phyloP scores from a whole-genome alignment of 1,140 invertebrate genomes.

The Drosophila tristis region DNA sequence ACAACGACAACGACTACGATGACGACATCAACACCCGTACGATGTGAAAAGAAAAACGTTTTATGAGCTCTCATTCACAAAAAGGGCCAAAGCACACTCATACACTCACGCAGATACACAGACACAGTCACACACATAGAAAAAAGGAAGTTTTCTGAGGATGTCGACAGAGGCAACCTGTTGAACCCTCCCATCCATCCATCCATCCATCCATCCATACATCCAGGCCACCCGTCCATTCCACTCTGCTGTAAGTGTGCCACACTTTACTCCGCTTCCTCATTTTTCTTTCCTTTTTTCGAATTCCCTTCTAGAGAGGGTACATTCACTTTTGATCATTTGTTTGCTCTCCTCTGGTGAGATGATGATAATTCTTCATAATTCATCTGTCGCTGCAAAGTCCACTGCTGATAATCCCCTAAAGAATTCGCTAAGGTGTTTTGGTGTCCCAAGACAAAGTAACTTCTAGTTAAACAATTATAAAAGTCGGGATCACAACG shows the following conservation, averaged over 20 bases:
- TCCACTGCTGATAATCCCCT: too few species aligned
- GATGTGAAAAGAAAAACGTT: constrained; percentile 80
- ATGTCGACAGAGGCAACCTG: constrained; percentile 69
- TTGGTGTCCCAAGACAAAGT: too few species aligned
- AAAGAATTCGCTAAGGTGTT: too few species aligned
- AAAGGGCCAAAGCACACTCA: constrained; percentile 64
- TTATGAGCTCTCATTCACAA: constrained; percentile 80
- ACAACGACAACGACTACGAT: constrained; percentile 21
- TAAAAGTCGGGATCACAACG: too few species aligned
- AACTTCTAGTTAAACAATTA: too few species aligned
- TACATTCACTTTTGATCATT: too few species aligned
- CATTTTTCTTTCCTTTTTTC: background rate
- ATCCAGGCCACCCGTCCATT: background rate
- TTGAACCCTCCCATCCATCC: constrained; percentile 40
- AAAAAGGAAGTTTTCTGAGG: constrained; percentile 65
- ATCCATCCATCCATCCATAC: constrained; percentile 4
- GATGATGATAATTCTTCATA: too few species aligned
- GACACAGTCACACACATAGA: constrained; percentile 21
- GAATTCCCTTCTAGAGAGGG: too few species aligned
- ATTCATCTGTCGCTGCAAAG: too few species aligned
- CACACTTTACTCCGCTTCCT: constrained; percentile 29
- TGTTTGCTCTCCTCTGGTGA: too few species aligned
- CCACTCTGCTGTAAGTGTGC: constrained; percentile 24
- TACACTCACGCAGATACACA: constrained; percentile 17
- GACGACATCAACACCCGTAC: constrained; percentile 77